These are phyloP conservation scores for Mythimna impura DNA, from an alignment of 2,888 invertebrate species.

Conservation along the genomic window DNA sequence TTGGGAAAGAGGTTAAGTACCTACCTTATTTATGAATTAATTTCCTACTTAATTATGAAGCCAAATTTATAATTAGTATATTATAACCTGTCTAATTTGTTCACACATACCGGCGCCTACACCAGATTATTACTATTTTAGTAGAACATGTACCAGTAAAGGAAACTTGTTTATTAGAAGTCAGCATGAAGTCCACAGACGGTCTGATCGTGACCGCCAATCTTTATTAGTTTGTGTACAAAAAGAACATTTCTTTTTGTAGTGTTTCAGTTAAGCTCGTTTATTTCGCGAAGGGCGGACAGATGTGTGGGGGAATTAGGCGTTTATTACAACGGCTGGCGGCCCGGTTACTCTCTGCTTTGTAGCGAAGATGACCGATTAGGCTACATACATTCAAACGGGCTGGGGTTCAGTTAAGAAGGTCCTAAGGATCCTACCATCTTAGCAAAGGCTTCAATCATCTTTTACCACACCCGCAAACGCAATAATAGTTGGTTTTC, in stretches of 20 bases:
- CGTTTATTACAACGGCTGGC: constrained; percentile 39
- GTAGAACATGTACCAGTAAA: constrained; percentile 36
- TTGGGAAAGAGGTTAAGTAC: not conserved
- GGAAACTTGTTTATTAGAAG: constrained; percentile 58
- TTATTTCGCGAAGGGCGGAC: constrained; percentile 64
- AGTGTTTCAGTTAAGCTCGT: constrained; percentile 67
- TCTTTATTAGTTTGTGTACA: constrained; percentile 71
- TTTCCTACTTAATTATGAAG: not conserved
- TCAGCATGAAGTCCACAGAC: constrained; percentile 48
- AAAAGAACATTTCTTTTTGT: constrained; percentile 67
- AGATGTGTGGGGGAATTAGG: constrained; percentile 50
- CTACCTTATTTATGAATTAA: not conserved
- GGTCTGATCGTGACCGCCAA: constrained; percentile 63
- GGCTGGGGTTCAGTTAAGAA: not conserved
- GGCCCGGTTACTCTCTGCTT: constrained; percentile 18
- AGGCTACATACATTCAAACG: not conserved
- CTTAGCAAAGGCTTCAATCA: not conserved
- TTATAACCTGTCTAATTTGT: not conserved
- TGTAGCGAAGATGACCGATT: constrained; percentile 13
- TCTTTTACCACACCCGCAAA: not conserved
- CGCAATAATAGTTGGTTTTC: not conserved
- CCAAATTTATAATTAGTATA: not conserved
- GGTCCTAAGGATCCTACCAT: not conserved
- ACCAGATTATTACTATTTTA: constrained; percentile 20
- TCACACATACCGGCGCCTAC: constrained; percentile 5